These are phyloP conservation scores for Pseudomyrmex concolor DNA, from an alignment of 1,140 invertebrate species.

Conservation along the genomic window DNA sequence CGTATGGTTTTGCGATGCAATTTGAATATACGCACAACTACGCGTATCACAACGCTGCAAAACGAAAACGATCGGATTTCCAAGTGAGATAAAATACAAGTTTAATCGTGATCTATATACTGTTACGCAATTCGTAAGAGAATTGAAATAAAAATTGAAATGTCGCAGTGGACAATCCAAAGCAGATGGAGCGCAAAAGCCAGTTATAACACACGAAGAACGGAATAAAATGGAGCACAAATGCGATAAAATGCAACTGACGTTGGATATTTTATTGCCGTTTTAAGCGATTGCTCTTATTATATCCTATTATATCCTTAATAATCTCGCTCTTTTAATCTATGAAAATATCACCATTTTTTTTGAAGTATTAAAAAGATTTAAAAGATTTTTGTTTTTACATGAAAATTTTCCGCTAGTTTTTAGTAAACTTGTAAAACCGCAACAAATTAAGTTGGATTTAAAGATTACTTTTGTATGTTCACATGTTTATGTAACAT, in stretches of 20 bases:
- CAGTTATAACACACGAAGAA: background rate
- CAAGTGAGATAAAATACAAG: no score
- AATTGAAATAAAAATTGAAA: constrained; percentile 40
- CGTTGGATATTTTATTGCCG: constrained; percentile 31
- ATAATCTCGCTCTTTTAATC: constrained; percentile 13
- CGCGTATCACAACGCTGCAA: no score
- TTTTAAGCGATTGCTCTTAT: constrained; percentile 29
- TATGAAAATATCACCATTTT: constrained; percentile 22
- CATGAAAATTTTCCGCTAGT: no score
- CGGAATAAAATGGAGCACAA: constrained; percentile 26
- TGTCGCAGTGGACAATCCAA: constrained; percentile 26
- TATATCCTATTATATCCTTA: background rate
- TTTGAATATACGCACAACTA: constrained; percentile 11
- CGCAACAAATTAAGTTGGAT: background rate
- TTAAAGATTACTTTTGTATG: background rate
- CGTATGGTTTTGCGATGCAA: background rate
- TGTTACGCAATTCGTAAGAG: constrained; percentile 2
- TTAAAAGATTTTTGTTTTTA: no score
- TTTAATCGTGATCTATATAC: constrained; percentile 10
- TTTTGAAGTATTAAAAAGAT: background rate
- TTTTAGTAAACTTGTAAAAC: background rate
- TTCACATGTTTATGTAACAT: background rate
- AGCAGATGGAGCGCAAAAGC: constrained; percentile 34
- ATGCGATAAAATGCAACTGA: constrained; percentile 35
- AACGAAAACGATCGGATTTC: constrained; percentile 37